These are phyloP conservation scores for Seriola aureovittata DNA, from an alignment of 2,113 vertebrate genomes.

Conservation along the genomic window DNA sequence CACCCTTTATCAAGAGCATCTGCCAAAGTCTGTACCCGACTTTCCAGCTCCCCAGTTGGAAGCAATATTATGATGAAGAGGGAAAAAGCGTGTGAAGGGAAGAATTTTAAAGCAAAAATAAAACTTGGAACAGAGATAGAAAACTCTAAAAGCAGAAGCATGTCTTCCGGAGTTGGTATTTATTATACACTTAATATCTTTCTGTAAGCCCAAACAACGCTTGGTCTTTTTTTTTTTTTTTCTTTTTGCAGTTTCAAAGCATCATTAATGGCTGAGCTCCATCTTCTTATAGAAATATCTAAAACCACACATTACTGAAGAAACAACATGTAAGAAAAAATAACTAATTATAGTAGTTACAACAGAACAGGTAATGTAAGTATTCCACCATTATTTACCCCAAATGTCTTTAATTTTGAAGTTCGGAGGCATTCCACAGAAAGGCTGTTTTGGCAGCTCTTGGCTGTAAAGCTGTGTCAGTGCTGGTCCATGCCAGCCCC, in stretches of 20 bases:
- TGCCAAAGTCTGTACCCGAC: conserved; percentile 43
- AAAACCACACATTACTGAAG: conserved; percentile 3
- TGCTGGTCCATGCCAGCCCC: conserved; percentile 79
- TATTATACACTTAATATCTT: conserved; percentile 45
- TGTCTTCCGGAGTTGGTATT: conserved; percentile 50
- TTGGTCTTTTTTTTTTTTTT: conserved; percentile 18
- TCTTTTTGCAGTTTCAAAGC: conserved; percentile 26
- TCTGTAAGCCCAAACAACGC: conserved; percentile 48
- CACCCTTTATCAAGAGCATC: conserved; percentile 50
- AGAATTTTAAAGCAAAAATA: conserved; percentile 46
- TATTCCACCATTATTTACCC: conserved; percentile 58
- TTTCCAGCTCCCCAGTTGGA: conserved; percentile 47
- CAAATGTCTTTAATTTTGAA: conserved; percentile 74
- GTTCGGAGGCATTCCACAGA: conserved; percentile 59
- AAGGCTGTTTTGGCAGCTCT: conserved; percentile 76
- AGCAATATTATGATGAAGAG: conserved; percentile 51
- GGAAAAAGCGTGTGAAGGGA: conserved; percentile 27
- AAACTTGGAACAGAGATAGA: conserved; percentile 27
- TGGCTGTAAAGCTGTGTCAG: conserved; percentile 72
- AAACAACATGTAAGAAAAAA: conserved; percentile 41
- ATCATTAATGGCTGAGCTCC: conserved; percentile 24
- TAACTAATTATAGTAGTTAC: conserved; percentile 39
- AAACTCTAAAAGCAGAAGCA: conserved; percentile 36
- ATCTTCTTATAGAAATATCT: conserved; percentile 16
- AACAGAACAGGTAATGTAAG: conserved; percentile 30